phyloP scores from a whole-genome alignment of 2,113 vertebrate genomes.

The Sclerurus mexicanus region DNA sequence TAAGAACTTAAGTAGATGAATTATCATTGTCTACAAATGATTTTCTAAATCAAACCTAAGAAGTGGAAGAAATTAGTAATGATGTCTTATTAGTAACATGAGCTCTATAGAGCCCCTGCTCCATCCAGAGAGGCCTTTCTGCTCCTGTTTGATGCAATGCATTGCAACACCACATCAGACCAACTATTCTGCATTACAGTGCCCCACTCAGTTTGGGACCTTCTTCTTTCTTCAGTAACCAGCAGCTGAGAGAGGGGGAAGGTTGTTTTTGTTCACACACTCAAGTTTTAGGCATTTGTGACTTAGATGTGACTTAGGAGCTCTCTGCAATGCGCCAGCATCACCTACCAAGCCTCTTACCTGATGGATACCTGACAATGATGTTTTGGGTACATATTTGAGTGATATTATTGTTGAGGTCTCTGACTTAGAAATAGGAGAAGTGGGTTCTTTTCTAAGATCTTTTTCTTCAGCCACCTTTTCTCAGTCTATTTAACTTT shows the following conservation, averaged over 20 bases:
- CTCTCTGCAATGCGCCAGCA: background rate
- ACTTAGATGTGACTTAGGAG: background rate
- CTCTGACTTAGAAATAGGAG: background rate
- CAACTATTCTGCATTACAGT: background rate
- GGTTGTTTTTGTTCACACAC: background rate
- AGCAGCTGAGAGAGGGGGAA: background rate
- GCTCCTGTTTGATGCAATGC: background rate
- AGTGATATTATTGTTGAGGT: background rate
- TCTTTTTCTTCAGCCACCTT: slow-evolving; percentile 28
- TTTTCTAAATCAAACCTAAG: slow-evolving; percentile 16
- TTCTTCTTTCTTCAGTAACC: background rate
- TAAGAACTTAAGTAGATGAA: slow-evolving; percentile 27
- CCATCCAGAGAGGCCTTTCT: background rate
- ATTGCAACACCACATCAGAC: background rate
- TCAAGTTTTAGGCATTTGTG: background rate
- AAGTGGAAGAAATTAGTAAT: slow-evolving; percentile 15
- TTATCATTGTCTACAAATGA: slow-evolving; percentile 1
- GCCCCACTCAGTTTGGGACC: background rate
- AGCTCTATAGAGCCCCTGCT: background rate
- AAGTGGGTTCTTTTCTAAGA: background rate
- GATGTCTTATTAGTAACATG: background rate
- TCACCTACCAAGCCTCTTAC: background rate
- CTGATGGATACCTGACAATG: background rate
- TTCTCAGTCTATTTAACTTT: slow-evolving; percentile 16
- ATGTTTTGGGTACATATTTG: background rate